These are phyloP conservation scores for Apodemus speciosus DNA, from an alignment of 2,113 vertebrate species.

Conservation along the genomic window DNA sequence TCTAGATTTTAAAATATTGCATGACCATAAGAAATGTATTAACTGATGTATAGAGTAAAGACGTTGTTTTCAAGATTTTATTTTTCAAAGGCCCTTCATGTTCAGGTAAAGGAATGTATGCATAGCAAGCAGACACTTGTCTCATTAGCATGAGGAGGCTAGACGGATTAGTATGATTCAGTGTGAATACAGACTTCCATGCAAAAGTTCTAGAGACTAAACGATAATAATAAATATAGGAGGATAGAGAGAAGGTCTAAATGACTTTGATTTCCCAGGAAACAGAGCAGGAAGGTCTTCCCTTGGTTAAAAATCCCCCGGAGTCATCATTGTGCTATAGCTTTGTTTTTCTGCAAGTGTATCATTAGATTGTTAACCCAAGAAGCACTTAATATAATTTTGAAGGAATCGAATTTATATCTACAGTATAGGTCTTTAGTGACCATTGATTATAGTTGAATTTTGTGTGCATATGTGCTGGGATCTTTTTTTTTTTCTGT, in stretches of 20 bases:
- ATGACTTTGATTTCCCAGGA: background rate
- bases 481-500: slow-evolving; percentile 6
- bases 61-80: slow-evolving; percentile 5
- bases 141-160: background rate
- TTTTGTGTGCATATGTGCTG: background rate
- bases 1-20: slow-evolving; percentile 21
- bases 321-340: background rate
- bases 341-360: background rate
- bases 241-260: background rate
- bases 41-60: background rate
- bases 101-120: slow-evolving; percentile 23
- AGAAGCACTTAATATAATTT: background rate
- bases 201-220: background rate
- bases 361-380: background rate
- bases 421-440: background rate
- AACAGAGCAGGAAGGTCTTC: background rate
- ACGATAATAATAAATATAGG: background rate
- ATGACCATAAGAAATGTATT: slow-evolving; percentile 24
- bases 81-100: background rate
- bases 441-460: background rate
- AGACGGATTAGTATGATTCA: slow-evolving; percentile 31
- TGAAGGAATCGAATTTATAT: slow-evolving; percentile 4
- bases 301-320: background rate
- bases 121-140: slow-evolving; percentile 64
- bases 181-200: background rate